Evolutionary conservation across 2,113 vertebrate species (phyloP).

Genomic region (Rhinopithecus roxellana): DNA sequence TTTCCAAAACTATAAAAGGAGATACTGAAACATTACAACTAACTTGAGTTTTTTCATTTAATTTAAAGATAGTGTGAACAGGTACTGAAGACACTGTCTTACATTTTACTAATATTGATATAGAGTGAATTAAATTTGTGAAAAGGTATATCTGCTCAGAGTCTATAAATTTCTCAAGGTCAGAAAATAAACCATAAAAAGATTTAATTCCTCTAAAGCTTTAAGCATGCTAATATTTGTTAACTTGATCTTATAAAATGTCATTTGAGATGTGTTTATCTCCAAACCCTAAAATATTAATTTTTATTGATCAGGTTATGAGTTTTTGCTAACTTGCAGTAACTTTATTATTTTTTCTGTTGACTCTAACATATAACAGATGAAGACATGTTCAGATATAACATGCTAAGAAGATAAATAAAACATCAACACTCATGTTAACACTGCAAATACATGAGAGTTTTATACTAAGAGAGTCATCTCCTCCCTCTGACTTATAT

Average conservation of each 20-base stretch:
- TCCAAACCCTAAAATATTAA: background rate
- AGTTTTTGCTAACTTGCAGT: background rate
- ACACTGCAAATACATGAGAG: background rate
- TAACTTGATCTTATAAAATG: constrained; percentile 29
- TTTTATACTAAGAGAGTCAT: background rate
- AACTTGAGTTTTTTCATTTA: background rate
- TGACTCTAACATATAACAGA: background rate
- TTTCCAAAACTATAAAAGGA: constrained; percentile 21
- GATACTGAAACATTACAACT: background rate
- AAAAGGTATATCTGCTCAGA: background rate
- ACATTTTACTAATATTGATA: constrained; percentile 52
- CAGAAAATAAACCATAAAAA: constrained; percentile 23
- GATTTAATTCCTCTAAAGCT: background rate
- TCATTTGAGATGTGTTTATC: background rate
- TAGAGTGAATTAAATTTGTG: constrained; percentile 19
- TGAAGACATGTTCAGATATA: background rate
- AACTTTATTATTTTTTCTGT: background rate
- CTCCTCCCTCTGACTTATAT: background rate
- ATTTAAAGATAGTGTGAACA: constrained; percentile 35
- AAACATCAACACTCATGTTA: background rate
- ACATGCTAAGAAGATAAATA: background rate
- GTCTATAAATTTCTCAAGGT: background rate
- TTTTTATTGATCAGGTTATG: background rate
- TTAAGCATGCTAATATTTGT: constrained; percentile 17
- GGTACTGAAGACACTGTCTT: background rate